Base-by-base conservation (phyloP, 2,797 vertebrate genomes). In the Bufotes viridis region DNA sequence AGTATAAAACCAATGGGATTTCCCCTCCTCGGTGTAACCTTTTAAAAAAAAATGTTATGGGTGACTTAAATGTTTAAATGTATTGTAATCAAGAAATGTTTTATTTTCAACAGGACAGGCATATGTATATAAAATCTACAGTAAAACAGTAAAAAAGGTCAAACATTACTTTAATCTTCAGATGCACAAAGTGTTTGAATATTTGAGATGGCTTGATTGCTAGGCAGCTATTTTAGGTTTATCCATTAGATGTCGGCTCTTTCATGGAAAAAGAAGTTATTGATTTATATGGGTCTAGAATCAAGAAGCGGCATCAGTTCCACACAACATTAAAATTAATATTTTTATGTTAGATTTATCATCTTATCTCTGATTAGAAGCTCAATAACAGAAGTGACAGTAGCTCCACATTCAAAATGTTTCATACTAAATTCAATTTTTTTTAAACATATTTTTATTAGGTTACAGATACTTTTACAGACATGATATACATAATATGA, bases 161-260 rank as follows among this genome's bases (percentile, higher is more conserved):
- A 75, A 51, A 6, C 42, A 53, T 53, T 53, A n/a, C 9, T 14
- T 55, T 78, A 51, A 18, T 75, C 20, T 2, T 2, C 22, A 24
- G 22, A 24, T 78, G 55, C 20, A 1, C 42, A 81, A 61, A 61
- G 7, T 13, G 1, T 13, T 5, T 81, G 18, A 42, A 78, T 78
- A n/a, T 79, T 26, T 18, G 22, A 29, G 14, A 24, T 9, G 29
- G 18, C 18, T 65, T 81, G 79, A 81, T 78, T 78, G 51, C 55
- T 51, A 78, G 51, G 51, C 20, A 81, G 29, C 58, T 65, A 81
- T 63, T 49, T 20, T n/a, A 81, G 79, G 58, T 81, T 42, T 49
- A 65, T 51, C 79, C 29, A 49, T 81, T 42, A 63, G 58, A 63
- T 81, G 58, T 61, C 29, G 78, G 57, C 57, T 80, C 26, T 15